Evolutionary conservation across 2,797 vertebrate species (phyloP).

Genomic region (Chelidonichthys spinosus): DNA sequence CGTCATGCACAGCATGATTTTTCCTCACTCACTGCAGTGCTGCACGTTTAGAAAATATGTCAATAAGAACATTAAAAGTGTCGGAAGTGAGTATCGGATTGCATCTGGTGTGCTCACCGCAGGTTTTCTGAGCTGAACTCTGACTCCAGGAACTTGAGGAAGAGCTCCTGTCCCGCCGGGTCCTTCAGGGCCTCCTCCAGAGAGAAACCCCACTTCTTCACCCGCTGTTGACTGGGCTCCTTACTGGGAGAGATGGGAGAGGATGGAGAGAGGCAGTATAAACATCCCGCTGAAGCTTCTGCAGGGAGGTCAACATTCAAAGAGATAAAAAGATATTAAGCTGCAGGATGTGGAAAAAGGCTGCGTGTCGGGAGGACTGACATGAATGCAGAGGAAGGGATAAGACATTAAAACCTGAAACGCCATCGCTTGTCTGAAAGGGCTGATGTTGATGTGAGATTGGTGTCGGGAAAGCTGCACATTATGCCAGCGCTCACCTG

Average conservation of each 20-base stretch:
- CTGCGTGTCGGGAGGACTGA: not conserved
- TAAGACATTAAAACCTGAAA: slow-evolving; percentile 19
- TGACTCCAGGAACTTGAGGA: slow-evolving; percentile 96
- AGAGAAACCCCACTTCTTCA: slow-evolving; percentile 97
- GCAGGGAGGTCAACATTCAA: slow-evolving; percentile 9
- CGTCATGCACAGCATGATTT: not conserved
- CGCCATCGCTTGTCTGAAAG: not conserved
- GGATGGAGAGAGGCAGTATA: not conserved
- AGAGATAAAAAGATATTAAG: slow-evolving; percentile 26
- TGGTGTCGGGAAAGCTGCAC: slow-evolving; percentile 27
- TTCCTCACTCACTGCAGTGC: not conserved
- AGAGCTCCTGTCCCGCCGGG: slow-evolving; percentile 93
- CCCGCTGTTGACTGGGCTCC: slow-evolving; percentile 94
- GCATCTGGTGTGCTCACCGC: slow-evolving; percentile 82
- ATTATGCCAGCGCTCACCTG: slow-evolving; percentile 36
- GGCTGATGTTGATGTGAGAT: slow-evolving; percentile 10
- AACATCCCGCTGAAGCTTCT: slow-evolving; percentile 19
- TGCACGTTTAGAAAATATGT: not conserved
- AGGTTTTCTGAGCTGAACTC: slow-evolving; percentile 99
- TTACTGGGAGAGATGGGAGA: slow-evolving; percentile 84
- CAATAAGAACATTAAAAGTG: not conserved
- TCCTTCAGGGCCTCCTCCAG: slow-evolving; percentile 96
- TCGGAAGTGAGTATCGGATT: not conserved
- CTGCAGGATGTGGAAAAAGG: not conserved
- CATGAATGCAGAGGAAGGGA: slow-evolving; percentile 13